Evolutionary conservation across 2,113 vertebrate species (phyloP).

Genomic region (Chaetura pelagica): DNA sequence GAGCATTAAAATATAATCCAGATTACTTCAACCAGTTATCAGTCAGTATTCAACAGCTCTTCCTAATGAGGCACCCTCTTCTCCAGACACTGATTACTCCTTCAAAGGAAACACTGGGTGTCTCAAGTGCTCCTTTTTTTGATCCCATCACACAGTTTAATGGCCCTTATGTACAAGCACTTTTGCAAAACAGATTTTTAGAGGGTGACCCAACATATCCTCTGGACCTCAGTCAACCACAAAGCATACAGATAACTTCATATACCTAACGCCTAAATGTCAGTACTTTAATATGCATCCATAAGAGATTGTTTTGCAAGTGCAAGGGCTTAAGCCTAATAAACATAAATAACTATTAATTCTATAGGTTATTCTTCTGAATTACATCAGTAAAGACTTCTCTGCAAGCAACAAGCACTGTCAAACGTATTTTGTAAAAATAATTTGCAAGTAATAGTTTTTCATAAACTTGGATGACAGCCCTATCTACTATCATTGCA

Average conservation of each 20-base stretch:
- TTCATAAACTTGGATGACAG: background rate
- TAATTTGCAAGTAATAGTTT: background rate
- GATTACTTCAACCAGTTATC: slow-evolving; percentile 27
- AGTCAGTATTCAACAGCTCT: slow-evolving; percentile 3
- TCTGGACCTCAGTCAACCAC: background rate
- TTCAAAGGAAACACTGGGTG: slow-evolving; percentile 50
- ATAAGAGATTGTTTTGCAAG: background rate
- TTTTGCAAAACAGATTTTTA: slow-evolving; percentile 29
- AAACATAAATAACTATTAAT: background rate
- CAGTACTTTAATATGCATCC: background rate
- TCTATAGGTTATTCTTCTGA: background rate
- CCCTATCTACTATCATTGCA: background rate
- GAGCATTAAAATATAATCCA: slow-evolving; percentile 26
- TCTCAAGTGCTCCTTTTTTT: slow-evolving; percentile 25
- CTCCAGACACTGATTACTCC: slow-evolving; percentile 31
- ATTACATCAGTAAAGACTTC: background rate
- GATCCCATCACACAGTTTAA: background rate
- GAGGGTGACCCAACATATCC: slow-evolving; percentile 15
- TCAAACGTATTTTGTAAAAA: background rate
- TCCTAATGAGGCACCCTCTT: background rate
- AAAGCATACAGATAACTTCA: background rate
- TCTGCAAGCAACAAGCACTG: background rate
- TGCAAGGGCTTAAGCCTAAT: background rate
- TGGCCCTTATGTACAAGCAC: background rate
- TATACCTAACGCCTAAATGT: background rate